Percentiles rank a stretch among this genome's conserved stretches.
phyloP scores from a whole-genome alignment of 2,888 invertebrate species.

The Adelphocoris suturalis region DNA sequence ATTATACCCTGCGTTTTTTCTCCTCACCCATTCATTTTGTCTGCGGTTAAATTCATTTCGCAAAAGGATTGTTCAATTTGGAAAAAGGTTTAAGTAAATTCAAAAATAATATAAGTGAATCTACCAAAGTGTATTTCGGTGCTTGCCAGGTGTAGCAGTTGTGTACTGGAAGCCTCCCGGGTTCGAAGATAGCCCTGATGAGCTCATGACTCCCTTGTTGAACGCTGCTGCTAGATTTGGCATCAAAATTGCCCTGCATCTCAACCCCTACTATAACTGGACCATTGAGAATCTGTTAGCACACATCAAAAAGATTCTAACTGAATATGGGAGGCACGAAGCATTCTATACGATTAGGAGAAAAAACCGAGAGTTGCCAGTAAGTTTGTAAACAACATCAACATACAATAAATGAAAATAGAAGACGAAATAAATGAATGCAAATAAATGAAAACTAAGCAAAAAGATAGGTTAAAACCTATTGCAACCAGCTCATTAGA shows the following conservation, averaged over 20 bases:
- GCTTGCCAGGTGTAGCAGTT: slow-evolving; percentile 80
- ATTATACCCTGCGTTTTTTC: too few species aligned
- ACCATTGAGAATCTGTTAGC: slow-evolving; percentile 80
- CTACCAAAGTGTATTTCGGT: neutral
- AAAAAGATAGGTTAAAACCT: too few species aligned
- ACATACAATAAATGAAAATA: too few species aligned
- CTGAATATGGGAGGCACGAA: slow-evolving; percentile 76
- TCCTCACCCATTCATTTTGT: too few species aligned
- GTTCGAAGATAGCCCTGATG: slow-evolving; percentile 78
- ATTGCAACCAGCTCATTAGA: too few species aligned
- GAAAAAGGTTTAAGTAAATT: too few species aligned
- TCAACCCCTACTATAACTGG: slow-evolving; percentile 82
- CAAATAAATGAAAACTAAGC: too few species aligned
- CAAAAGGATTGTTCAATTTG: too few species aligned
- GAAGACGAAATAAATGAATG: too few species aligned
- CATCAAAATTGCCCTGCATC: slow-evolving; percentile 82
- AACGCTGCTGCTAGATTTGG: slow-evolving; percentile 79
- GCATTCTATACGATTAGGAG: slow-evolving; percentile 73
- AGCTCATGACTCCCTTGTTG: slow-evolving; percentile 78
- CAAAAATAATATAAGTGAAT: too few species aligned
- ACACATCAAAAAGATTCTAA: slow-evolving; percentile 79
- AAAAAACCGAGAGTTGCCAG: slow-evolving; percentile 72
- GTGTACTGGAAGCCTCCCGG: slow-evolving; percentile 82
- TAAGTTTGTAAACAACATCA: slow-evolving; percentile 67
- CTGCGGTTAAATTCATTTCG: too few species aligned